Base-by-base conservation (phyloP, 2,888 invertebrate species). In the Conus canariensis region DNA sequence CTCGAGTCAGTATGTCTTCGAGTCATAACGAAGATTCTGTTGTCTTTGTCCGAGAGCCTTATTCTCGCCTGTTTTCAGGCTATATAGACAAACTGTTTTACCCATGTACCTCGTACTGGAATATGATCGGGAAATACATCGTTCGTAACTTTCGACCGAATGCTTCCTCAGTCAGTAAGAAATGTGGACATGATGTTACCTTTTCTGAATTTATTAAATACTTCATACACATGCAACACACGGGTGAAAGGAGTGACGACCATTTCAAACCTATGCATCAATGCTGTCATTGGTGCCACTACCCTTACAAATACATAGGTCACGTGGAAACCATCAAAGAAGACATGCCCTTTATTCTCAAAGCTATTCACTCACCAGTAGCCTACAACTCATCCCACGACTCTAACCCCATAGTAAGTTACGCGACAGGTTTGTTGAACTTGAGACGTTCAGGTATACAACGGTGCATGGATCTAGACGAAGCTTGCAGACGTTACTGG, bases 21-120 rank as follows among this genome's bases (percentile, higher is more conserved):
- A 9, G n/a, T n/a, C 56, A 58, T n/a, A n/a, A n/a, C 16, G 30
- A 80, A 3, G 59, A 60, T 0, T 67, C n/a, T 6, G 67, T 89
- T 30, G 14, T 94, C 90, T 94, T 94, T 80, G 94, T 94, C 0
- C 85, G 94, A 30, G 93, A 94, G 82, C 94, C 94, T 0, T 94
- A 92, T 88, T 93, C 93, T 82, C 87, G 94, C 19, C 90, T 94
- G 3, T 86, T 94, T n/a, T 94, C 94, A 0, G 94, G 93, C 0
- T 94, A 94, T 87, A 93, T 94, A 12, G 94, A 94, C 86, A 94
- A 94, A 91, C 90, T 94, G 25, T 94, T 93, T 74, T 92, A 93
- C 7, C 94, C 94, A 22, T 94, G 94, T 88, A 91, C 93, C 7
- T 92, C 92, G 7, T 94, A 92, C 86, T 94, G 94, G 93, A 90